phyloP scores from a whole-genome alignment of 2,113 vertebrate genomes.

The Speoplatyrhinus poulsoni region DNA sequence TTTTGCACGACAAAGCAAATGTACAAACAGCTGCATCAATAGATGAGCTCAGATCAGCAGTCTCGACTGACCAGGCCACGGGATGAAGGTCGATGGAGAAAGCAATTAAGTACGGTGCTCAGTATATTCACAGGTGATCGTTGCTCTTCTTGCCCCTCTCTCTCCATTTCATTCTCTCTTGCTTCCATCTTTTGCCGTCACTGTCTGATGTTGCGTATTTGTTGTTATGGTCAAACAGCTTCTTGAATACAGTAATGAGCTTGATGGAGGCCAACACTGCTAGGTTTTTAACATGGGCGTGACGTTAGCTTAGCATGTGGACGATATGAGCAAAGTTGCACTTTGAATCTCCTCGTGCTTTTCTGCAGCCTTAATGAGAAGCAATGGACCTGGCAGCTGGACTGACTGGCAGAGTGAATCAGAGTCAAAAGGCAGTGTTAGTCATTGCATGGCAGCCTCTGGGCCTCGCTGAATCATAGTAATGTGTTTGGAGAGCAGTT shows the following conservation, averaged over 20 bases:
- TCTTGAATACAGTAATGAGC: constrained; percentile 33
- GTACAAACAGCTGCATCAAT: constrained; percentile 64
- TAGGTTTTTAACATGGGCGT: constrained; percentile 19
- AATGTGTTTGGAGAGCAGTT: constrained; percentile 35
- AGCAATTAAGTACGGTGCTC: constrained; percentile 66
- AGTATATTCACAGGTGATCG: constrained; percentile 54
- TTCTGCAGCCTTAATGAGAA: constrained; percentile 52
- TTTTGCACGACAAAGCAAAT: constrained; percentile 56
- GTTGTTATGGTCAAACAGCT: constrained; percentile 20
- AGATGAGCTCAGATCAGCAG: constrained; percentile 52
- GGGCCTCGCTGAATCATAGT: constrained; percentile 32
- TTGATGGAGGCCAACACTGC: background rate
- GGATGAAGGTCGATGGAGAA: constrained; percentile 60
- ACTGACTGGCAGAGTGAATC: constrained; percentile 60
- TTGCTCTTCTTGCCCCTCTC: constrained; percentile 22
- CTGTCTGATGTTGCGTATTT: background rate
- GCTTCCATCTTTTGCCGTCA: constrained; percentile 12
- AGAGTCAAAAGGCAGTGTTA: constrained; percentile 54
- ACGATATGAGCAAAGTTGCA: constrained; percentile 18
- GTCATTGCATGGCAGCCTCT: constrained; percentile 46
- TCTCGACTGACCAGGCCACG: constrained; percentile 51
- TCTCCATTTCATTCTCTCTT: constrained; percentile 30
- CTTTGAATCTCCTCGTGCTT: constrained; percentile 46
- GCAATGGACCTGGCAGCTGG: constrained; percentile 35
- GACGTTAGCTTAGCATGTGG: too few species aligned